Percentiles rank a stretch among this genome's conserved stretches.
phyloP scores from a whole-genome alignment of 1,140 invertebrate species.

The Trichonephila inaurata region DNA sequence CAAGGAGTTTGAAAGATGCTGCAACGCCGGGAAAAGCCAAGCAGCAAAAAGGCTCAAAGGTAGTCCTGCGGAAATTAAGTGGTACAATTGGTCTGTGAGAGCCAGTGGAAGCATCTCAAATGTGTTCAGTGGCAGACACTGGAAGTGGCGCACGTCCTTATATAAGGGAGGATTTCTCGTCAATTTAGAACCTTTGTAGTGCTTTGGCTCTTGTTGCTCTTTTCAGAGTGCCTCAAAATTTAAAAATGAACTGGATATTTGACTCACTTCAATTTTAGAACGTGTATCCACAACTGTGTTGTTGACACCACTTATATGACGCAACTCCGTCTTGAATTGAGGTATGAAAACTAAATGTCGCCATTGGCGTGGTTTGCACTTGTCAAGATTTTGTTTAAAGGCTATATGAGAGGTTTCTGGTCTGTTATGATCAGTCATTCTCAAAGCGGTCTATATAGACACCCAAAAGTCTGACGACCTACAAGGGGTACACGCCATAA shows the following conservation, averaged over 20 bases:
- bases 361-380: background rate
- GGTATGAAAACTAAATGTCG: no score
- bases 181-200: background rate
- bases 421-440: no score
- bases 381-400: background rate
- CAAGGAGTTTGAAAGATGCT: background rate
- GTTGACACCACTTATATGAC: background rate
- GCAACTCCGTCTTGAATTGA: no score
- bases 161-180: no score
- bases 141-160: background rate
- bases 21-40: background rate
- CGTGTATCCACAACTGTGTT: background rate
- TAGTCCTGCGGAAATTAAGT: background rate
- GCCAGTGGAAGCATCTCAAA: background rate
- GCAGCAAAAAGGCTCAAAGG: background rate
- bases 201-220: background rate
- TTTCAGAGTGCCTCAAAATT: background rate
- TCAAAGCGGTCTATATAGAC: no score
- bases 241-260: background rate
- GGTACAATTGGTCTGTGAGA: background rate
- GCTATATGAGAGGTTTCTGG: no score
- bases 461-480: no score
- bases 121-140: background rate
- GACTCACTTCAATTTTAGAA: background rate
- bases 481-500: no score